Percentiles rank a stretch among this genome's conserved stretches.
phyloP scores from a whole-genome alignment of 2,888 invertebrate genomes.

The Chrysina gloriosa region DNA sequence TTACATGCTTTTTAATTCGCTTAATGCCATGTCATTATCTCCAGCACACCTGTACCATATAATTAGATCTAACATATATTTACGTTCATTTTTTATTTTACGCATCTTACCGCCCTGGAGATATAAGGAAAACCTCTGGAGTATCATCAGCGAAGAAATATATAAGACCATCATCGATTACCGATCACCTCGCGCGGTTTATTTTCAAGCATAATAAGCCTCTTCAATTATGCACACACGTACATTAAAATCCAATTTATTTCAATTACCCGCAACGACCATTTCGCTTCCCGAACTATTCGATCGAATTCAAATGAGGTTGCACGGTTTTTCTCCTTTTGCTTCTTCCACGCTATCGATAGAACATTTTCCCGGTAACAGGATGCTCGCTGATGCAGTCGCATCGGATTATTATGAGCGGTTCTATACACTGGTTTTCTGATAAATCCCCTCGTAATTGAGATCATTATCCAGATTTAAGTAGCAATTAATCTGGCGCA shows the following conservation, averaged over 20 bases:
- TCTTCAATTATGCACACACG: constrained; percentile 3
- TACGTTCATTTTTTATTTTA: background rate
- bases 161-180: background rate
- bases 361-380: background rate
- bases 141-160: background rate
- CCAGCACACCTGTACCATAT: background rate
- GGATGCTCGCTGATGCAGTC: background rate
- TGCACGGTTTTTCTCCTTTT: background rate
- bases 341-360: background rate
- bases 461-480: constrained; percentile 17
- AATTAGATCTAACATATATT: background rate
- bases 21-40: background rate
- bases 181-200: background rate
- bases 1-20: background rate
- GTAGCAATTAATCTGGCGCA: background rate
- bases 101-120: background rate
- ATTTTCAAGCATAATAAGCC: background rate
- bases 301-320: background rate
- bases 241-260: constrained; percentile 29
- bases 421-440: background rate
- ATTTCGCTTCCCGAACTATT: background rate
- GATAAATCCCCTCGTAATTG: constrained; percentile 13
- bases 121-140: background rate
- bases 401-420: background rate
- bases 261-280: constrained; percentile 7